phyloP scores from a whole-genome alignment of 2,797 vertebrate genomes.

The Antrozous pallidus region DNA sequence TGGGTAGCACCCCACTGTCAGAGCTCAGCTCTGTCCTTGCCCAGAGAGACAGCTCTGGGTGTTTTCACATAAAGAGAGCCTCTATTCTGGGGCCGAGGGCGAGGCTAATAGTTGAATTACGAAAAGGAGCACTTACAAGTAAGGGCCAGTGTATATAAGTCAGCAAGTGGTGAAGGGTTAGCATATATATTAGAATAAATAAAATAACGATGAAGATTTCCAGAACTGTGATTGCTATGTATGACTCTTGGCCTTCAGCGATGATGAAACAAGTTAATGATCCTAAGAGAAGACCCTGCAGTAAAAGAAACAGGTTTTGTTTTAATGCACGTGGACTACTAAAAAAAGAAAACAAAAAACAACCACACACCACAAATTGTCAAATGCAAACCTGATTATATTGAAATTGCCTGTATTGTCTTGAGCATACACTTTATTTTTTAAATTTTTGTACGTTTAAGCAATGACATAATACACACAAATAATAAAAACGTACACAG shows the following conservation, averaged over 20 bases:
- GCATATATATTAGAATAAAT: slow-evolving; percentile 56
- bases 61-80: not conserved
- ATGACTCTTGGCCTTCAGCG: not conserved
- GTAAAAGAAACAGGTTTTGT: slow-evolving; percentile 43
- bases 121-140: slow-evolving; percentile 71
- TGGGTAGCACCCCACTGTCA: not conserved
- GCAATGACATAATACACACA: not conserved
- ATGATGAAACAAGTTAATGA: slow-evolving; percentile 1
- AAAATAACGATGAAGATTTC: slow-evolving; percentile 51
- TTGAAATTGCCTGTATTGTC: not conserved
- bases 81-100: not conserved
- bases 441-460: not conserved
- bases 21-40: not conserved
- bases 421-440: not conserved
- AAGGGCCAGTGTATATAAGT: slow-evolving; percentile 62
- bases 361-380: not conserved
- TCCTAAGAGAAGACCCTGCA: slow-evolving; percentile 34
- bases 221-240: slow-evolving; percentile 55
- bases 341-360: too few relatives aligned
- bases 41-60: not conserved
- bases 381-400: not conserved
- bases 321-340: not conserved
- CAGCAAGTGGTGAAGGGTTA: slow-evolving; percentile 56
- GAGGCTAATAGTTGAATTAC: slow-evolving; percentile 38
- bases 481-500: not conserved